Evolutionary conservation across 1,140 invertebrate species (phyloP).

Genomic region (Sitophilus oryzae): DNA sequence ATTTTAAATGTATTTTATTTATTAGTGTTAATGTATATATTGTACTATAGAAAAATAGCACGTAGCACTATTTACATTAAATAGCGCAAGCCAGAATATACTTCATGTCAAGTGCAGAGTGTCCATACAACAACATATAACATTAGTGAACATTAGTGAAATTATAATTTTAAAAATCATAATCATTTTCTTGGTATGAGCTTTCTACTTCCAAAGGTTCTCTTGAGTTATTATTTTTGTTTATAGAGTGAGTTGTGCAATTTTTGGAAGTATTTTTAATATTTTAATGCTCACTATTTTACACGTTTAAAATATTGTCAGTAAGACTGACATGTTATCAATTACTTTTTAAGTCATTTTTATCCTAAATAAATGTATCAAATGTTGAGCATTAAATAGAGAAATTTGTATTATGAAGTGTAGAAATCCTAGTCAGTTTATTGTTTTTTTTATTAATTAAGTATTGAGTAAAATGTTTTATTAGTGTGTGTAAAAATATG

Average conservation of each 20-base stretch:
- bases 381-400: conserved; percentile 14
- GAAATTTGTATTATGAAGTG: conserved; percentile 11
- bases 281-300: conserved; percentile 8
- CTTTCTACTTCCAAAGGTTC: conserved; percentile 8
- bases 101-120: conserved; percentile 28
- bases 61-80: conserved; percentile 41
- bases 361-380: no score
- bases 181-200: conserved; percentile 7
- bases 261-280: conserved; percentile 2
- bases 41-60: conserved; percentile 34
- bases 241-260: background rate
- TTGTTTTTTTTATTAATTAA: conserved; percentile 21
- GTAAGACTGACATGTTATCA: no score
- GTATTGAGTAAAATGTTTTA: conserved; percentile 10
- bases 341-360: no score
- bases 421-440: conserved; percentile 25
- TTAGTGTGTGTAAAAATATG: conserved; percentile 15
- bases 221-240: background rate
- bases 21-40: conserved; percentile 38
- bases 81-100: conserved; percentile 34
- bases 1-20: conserved; percentile 34
- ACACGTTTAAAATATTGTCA: no score
- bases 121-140: conserved; percentile 14
- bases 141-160: conserved; percentile 15
- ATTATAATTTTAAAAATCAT: conserved; percentile 11